Conservation (phyloP, 2,113 vertebrate genomes). For the Sylvilagus bachmani region DNA sequence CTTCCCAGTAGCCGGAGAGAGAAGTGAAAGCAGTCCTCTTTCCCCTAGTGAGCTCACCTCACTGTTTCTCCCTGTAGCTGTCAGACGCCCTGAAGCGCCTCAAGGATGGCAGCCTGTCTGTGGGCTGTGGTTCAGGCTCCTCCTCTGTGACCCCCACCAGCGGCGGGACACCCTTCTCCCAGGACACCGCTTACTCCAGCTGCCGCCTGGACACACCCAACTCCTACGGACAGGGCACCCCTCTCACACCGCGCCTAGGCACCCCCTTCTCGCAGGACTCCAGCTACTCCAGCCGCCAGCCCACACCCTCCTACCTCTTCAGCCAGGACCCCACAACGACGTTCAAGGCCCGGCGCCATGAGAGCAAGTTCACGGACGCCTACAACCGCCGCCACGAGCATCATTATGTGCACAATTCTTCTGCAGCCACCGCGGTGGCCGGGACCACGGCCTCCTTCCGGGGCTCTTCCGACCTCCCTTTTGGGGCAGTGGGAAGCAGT, state of each 20-base stretch:
- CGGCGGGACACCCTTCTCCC: slow-evolving; percentile 94
- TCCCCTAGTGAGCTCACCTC: neutral
- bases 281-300: slow-evolving; percentile 96
- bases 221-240: slow-evolving; percentile 94
- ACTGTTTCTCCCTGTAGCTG: slow-evolving; percentile 77
- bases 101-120: slow-evolving; percentile 91
- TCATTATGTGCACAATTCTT: slow-evolving; percentile 92
- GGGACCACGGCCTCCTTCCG: slow-evolving; percentile 83
- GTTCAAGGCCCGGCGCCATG: slow-evolving; percentile 95
- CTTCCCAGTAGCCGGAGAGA: neutral
- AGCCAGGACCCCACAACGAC: slow-evolving; percentile 89
- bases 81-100: slow-evolving; percentile 92
- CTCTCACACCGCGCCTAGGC: slow-evolving; percentile 94
- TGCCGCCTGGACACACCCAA: slow-evolving; percentile 96
- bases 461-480: slow-evolving; percentile 88
- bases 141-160: slow-evolving; percentile 93
- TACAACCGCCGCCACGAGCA: slow-evolving; percentile 96
- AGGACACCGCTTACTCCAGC: slow-evolving; percentile 98
- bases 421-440: neutral
- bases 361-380: slow-evolving; percentile 96
- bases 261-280: slow-evolving; percentile 99
- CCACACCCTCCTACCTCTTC: slow-evolving; percentile 94
- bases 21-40: neutral
- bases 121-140: slow-evolving; percentile 84
- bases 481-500: slow-evolving; percentile 61